A percentile compares a stretch with the other conserved stretches of the same genome.
Evolutionary conservation across 2,113 vertebrate genomes (phyloP).

Genomic region (Nycticebus coucang): DNA sequence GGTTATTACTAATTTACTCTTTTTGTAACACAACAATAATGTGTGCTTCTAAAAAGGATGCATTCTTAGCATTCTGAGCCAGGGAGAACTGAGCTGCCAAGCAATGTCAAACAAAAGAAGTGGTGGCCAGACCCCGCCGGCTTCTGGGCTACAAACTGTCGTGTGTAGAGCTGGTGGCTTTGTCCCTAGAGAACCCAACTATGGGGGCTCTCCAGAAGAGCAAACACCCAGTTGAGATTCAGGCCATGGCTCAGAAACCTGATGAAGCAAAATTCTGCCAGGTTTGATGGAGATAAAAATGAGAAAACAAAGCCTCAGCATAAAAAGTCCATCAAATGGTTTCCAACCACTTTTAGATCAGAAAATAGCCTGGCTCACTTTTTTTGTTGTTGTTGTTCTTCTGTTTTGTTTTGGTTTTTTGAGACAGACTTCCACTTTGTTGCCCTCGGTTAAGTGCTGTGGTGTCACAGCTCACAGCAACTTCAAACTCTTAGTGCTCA

Average conservation of each 20-base stretch:
- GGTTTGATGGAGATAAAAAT: not conserved
- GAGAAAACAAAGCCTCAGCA: not conserved
- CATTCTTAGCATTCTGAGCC: not conserved
- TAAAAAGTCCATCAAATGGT: not conserved
- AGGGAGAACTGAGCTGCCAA: not conserved
- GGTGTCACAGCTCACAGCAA: too few species aligned
- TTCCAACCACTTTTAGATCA: not conserved
- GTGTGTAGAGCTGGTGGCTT: not conserved
- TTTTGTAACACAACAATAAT: not conserved
- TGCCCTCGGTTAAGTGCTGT: too few species aligned
- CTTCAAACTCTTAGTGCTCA: too few species aligned
- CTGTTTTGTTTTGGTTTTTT: too few species aligned
- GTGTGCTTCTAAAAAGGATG: not conserved
- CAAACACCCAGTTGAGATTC: not conserved
- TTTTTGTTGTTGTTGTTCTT: too few species aligned
- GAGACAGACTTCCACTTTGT: too few species aligned
- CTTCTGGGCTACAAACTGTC: not conserved
- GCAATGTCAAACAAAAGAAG: not conserved
- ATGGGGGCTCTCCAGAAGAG: not conserved
- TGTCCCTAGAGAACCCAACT: not conserved
- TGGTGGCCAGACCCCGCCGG: not conserved
- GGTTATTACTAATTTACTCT: not conserved
- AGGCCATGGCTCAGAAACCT: not conserved
- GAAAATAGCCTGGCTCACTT: not conserved
- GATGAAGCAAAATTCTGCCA: not conserved